Conservation (phyloP, 2,888 invertebrate species). For the Acanthacorydalis orientalis region DNA sequence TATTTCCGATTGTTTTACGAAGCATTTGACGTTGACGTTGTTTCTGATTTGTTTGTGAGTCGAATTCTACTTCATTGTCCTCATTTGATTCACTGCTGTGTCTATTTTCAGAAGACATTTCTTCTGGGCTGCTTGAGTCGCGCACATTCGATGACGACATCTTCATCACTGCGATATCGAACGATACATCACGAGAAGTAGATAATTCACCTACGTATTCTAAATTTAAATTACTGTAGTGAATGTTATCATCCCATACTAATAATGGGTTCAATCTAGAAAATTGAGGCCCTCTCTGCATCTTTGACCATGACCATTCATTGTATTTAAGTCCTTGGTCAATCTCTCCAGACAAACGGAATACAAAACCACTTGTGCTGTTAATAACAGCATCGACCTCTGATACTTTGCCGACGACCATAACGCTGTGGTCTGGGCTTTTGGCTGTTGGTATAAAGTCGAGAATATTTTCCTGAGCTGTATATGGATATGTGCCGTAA, state of each 20-base stretch:
- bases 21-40: conserved; percentile 34
- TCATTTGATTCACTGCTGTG: conserved; percentile 4
- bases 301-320: no score
- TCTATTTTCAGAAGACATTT: no score
- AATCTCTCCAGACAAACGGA: no score
- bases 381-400: no score
- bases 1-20: conserved; percentile 34
- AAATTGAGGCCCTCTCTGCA: no score
- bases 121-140: no score
- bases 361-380: no score
- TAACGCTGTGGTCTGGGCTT: conserved; percentile 12
- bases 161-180: conserved; percentile 1
- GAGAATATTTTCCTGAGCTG: conserved; percentile 37
- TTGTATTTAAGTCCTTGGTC: no score
- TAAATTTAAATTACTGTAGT: conserved; percentile 10
- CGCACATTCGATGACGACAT: no score
- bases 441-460: conserved; percentile 32
- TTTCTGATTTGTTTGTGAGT: conserved; percentile 7
- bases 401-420: no score
- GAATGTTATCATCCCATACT: no score
- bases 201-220: not conserved
- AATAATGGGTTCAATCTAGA: no score
- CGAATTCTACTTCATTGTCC: conserved; percentile 12
- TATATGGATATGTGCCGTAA: conserved; percentile 46
- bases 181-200: not conserved